A percentile compares a stretch with the other conserved stretches of the same genome.
phyloP scores from a whole-genome alignment of 92 coral and sea anemone genomes.

The Montipora capitata region DNA sequence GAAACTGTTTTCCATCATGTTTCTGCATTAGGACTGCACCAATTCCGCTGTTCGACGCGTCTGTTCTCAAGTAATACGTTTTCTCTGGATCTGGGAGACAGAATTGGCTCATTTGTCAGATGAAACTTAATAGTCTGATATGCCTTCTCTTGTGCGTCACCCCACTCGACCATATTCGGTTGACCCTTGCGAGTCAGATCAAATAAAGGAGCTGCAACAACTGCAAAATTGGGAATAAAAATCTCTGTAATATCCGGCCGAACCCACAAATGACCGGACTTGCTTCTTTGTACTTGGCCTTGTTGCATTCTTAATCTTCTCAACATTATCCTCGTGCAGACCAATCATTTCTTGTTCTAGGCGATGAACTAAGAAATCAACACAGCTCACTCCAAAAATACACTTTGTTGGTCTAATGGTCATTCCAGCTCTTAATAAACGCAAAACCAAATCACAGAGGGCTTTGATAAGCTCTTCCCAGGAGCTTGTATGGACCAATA shows the following conservation, averaged over 20 bases:
- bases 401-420: too few relatives aligned
- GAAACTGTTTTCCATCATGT: conserved; percentile 38
- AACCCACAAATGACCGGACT: not conserved
- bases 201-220: conserved; percentile 61
- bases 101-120: conserved; percentile 43
- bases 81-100: not conserved
- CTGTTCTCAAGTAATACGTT: conserved; percentile 11
- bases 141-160: conserved; percentile 70
- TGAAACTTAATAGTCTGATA: conserved; percentile 30
- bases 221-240: conserved; percentile 64
- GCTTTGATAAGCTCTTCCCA: too few relatives aligned
- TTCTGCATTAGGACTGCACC: conserved; percentile 56
- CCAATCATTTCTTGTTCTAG: too few relatives aligned
- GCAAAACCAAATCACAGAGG: too few relatives aligned
- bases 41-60: conserved; percentile 25
- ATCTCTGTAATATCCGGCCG: too few relatives aligned
- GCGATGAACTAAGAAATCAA: too few relatives aligned
- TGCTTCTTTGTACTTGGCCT: too few relatives aligned
- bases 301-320: too few relatives aligned
- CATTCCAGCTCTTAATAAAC: too few relatives aligned
- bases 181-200: conserved; percentile 48
- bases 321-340: too few relatives aligned
- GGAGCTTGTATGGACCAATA: too few relatives aligned
- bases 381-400: too few relatives aligned
- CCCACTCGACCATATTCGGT: conserved; percentile 56